phyloP scores from a whole-genome alignment of 2,113 vertebrate species.

The Peromyscus leucopus region DNA sequence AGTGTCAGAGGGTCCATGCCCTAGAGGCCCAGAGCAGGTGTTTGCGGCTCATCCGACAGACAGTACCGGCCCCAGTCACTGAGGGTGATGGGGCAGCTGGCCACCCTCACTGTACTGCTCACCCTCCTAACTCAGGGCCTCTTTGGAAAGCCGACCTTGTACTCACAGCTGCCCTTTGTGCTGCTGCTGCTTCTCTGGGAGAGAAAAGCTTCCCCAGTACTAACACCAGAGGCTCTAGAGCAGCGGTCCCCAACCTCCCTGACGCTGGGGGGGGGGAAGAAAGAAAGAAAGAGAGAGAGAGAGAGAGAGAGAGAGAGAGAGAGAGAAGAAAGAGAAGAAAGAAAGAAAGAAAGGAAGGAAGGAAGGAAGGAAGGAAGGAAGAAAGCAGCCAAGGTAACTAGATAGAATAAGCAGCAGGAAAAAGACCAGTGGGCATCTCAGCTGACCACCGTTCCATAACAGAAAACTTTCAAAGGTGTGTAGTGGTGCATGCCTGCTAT shows the following conservation, averaged over 20 bases:
- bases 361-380: too few relatives aligned
- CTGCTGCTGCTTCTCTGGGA: not conserved
- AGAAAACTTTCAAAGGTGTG: not conserved
- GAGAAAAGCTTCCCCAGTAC: not conserved
- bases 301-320: too few relatives aligned
- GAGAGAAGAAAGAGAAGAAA: too few relatives aligned
- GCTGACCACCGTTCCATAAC: not conserved
- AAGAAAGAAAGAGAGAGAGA: too few relatives aligned
- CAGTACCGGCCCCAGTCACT: not conserved
- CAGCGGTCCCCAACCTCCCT: not conserved
- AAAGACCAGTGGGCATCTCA: not conserved
- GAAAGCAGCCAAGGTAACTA: too few relatives aligned
- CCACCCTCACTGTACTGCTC: not conserved
- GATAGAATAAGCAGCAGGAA: not conserved
- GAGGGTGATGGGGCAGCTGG: not conserved
- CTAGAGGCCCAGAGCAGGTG: not conserved
- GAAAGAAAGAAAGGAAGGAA: too few relatives aligned
- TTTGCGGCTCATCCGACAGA: not conserved
- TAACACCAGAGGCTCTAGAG: not conserved
- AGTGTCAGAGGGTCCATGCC: not conserved
- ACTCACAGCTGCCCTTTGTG: not conserved
- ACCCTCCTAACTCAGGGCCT: not conserved
- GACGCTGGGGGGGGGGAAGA: not conserved
- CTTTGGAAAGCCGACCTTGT: too few relatives aligned
- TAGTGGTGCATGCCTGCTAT: not conserved